Base-by-base conservation (phyloP, 2,113 vertebrate species). In the Propithecus coquereli region DNA sequence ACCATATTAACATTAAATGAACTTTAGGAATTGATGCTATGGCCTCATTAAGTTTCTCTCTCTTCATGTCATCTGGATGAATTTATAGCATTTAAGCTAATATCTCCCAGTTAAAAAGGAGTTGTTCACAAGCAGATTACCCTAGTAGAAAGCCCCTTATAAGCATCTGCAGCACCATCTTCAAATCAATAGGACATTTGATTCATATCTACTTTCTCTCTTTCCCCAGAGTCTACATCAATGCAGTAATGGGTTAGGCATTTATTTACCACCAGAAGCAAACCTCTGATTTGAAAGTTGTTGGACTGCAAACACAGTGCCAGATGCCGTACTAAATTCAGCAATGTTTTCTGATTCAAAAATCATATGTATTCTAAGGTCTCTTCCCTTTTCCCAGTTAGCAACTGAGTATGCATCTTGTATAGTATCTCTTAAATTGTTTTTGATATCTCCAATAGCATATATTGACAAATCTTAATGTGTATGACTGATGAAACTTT, bases 191-290 rank as follows among this genome's bases (percentile, higher is more conserved):
- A 86, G 12, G 37, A 27, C 57, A 12, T 59, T 6, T 93, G 93
- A 88, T 66, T 90, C 63, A 83, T 25, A 96, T 30, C 30, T 91
- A 96, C 94, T 87, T 97, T 32, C 18, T 50, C 23, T 91, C 57
- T 81, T 90, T 63, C 47, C 2, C 37, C 20, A 77, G 74, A 90
- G 20, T 37, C 45, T 1, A 0, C 1, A 8, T 40, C 88, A 90
- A 12, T 77, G 59, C 61, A n/a, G 9, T 27, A 90, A 74, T 94
- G 23, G 65, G 34, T 70, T 17, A 5, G 52, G 87, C 43, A 54
- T 27, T 94, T 85, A 81, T 50, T 94, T 93, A 63, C 50, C 7
- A 77, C 30, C 25, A 82, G 59, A 79, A 97, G 23, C 22, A 81
- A 89, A 37, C 2, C 0, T 2, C 6, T 93, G 74, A 91, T 94